Evolutionary conservation across 2,797 vertebrate species (phyloP), one percentile per base, ranked within the genome.

Genomic region (Acipenser ruthenus): DNA sequence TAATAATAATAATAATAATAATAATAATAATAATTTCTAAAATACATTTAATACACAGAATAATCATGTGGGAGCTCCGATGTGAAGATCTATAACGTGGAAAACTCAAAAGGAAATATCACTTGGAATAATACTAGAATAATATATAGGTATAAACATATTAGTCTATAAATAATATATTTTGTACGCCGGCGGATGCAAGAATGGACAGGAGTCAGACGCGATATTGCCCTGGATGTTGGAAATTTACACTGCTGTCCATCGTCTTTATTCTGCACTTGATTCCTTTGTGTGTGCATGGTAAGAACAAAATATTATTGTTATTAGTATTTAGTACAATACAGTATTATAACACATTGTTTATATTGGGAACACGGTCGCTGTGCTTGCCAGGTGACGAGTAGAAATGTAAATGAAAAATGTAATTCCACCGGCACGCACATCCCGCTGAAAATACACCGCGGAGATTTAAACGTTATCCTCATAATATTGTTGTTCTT

Each of bases 261-360:
- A 81, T 81, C 81, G 73, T 83, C 73, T 73, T 88, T 81, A 74
- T 68, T 52, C 75, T 88, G 74, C 80, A 83, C 74, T 63, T 79
- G 74, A 75, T 79, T 77, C 83, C 86, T 55, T 64, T 74, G 70
- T 15, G 68, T 47, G 85, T 81, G 52, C 82, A 80, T 79, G 88
- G 87, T 90, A 86, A 88, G 87, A 68, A 52, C 62, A 37, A 37
- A 37, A 37, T 37, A 37, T 37, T 37, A 37, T 37, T 37, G 23
- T 37, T 37, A 37, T 37, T 37, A 37, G 23, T 37, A 37, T 37
- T 37, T 37, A 4, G 23, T 37, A 37, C 23, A 37, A 37, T 2
- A 37, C 2, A 37, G 2, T 37, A 37, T 37, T 2, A 37, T 37
- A 37, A 4, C 23, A 37, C 23, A 37, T 3, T 37, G 23, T 37